These are phyloP conservation scores for Mus pahari DNA, from an alignment of 2,113 vertebrate species.

Conservation along the genomic window DNA sequence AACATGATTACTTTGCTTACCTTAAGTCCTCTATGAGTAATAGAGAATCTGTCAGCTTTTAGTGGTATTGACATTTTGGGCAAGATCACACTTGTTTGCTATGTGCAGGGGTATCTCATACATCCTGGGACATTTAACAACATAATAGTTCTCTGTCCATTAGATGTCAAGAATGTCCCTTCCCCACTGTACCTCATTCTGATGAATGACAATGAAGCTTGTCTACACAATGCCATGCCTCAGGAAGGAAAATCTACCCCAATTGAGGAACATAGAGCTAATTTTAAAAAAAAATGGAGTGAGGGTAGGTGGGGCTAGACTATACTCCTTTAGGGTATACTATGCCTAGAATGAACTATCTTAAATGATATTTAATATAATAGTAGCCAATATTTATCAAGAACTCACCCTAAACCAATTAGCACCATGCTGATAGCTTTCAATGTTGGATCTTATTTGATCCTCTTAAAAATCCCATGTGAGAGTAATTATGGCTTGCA, in stretches of 20 bases:
- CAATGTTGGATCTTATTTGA: constrained; percentile 52
- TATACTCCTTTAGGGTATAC: not conserved
- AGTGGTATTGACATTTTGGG: not conserved
- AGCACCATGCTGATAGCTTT: constrained; percentile 28
- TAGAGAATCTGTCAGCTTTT: not conserved
- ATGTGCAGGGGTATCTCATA: not conserved
- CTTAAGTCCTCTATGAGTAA: not conserved
- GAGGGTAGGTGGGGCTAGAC: too few relatives aligned
- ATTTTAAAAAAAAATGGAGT: not conserved
- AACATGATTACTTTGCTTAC: not conserved
- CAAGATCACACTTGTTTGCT: not conserved
- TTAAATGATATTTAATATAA: constrained; percentile 45
- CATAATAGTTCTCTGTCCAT: not conserved
- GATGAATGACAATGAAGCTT: not conserved
- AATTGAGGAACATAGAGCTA: not conserved
- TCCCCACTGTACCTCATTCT: not conserved
- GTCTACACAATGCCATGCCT: not conserved
- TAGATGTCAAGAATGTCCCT: not conserved
- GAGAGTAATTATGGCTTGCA: not conserved
- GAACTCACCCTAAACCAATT: constrained; percentile 48
- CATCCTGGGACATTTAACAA: not conserved
- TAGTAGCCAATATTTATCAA: constrained; percentile 24
- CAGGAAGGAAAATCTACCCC: not conserved
- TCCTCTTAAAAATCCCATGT: constrained; percentile 15
- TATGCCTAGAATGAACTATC: not conserved